Evolutionary conservation across 2,888 invertebrate genomes (phyloP).

Genomic region (Orgyia antiqua): DNA sequence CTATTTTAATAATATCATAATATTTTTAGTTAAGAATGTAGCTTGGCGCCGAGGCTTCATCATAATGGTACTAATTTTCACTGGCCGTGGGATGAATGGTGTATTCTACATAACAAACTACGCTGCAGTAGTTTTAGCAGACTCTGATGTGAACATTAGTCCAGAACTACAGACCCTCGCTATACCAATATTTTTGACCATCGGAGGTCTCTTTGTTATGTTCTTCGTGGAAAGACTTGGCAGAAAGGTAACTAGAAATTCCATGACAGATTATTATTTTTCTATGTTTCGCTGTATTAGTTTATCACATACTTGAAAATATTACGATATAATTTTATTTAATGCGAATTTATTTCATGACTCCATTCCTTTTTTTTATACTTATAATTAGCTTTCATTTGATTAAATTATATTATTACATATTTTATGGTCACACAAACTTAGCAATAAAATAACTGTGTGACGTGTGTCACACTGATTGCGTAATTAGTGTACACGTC

Average conservation of each 20-base stretch:
- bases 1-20: too few relatives aligned
- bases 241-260: conserved; percentile 28
- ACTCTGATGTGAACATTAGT: conserved; percentile 29
- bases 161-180: conserved; percentile 35
- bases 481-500: too few relatives aligned
- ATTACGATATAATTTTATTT: too few relatives aligned
- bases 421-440: too few relatives aligned
- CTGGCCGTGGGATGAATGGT: conserved; percentile 32
- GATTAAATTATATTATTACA: too few relatives aligned
- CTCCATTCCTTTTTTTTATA: too few relatives aligned
- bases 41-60: conserved; percentile 38
- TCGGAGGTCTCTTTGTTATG: conserved; percentile 31
- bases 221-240: conserved; percentile 31
- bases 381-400: too few relatives aligned
- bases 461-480: too few relatives aligned
- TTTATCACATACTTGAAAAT: neutral
- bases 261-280: neutral
- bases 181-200: conserved; percentile 35
- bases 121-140: conserved; percentile 31
- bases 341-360: too few relatives aligned
- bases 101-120: conserved; percentile 33
- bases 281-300: neutral
- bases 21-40: conserved; percentile 39
- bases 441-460: too few relatives aligned
- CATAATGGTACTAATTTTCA: conserved; percentile 23